Evolutionary conservation across 2,888 invertebrate genomes (phyloP).

Genomic region (Cephus rjabovi): DNA sequence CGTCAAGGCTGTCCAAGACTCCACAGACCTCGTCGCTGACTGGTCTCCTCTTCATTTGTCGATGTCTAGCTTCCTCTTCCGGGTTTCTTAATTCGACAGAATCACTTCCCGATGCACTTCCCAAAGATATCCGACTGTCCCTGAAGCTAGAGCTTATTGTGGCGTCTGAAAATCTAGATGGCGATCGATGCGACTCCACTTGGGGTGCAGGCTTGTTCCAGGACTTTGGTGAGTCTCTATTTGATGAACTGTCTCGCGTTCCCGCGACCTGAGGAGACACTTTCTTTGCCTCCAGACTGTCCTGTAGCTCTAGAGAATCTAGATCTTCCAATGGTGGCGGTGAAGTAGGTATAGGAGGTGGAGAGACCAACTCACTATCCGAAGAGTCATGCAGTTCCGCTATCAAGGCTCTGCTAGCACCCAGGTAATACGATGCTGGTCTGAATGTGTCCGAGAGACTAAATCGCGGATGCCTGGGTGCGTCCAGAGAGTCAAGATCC

Average conservation of each 20-base stretch:
- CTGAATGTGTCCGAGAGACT: conserved; percentile 89
- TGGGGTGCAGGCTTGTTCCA: conserved; percentile 52
- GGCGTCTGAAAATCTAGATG: conserved; percentile 50
- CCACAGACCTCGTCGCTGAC: conserved; percentile 75
- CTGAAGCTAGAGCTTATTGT: conserved; percentile 53
- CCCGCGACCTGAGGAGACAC: conserved; percentile 66
- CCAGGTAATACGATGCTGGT: conserved; percentile 88
- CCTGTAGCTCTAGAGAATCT: conserved; percentile 70
- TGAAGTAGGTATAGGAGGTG: conserved; percentile 82
- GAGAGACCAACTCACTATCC: conserved; percentile 83
- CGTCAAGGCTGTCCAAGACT: conserved; percentile 72
- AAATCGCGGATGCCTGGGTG: conserved; percentile 80
- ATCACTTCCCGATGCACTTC: conserved; percentile 65
- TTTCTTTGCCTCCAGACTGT: conserved; percentile 51
- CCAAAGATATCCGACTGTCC: conserved; percentile 54
- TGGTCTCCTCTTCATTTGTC: conserved; percentile 77
- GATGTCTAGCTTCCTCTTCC: conserved; percentile 70
- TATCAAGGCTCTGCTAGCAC: conserved; percentile 73
- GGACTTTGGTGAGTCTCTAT: conserved; percentile 46
- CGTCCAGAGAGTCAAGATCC: conserved; percentile 76
- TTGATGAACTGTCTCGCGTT: conserved; percentile 34
- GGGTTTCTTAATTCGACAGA: conserved; percentile 71
- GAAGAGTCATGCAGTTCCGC: conserved; percentile 82
- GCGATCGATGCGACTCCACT: conserved; percentile 45
- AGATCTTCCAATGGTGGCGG: conserved; percentile 81